phyloP scores from a whole-genome alignment of 1,140 invertebrate species.

The Archivesica marissinica region DNA sequence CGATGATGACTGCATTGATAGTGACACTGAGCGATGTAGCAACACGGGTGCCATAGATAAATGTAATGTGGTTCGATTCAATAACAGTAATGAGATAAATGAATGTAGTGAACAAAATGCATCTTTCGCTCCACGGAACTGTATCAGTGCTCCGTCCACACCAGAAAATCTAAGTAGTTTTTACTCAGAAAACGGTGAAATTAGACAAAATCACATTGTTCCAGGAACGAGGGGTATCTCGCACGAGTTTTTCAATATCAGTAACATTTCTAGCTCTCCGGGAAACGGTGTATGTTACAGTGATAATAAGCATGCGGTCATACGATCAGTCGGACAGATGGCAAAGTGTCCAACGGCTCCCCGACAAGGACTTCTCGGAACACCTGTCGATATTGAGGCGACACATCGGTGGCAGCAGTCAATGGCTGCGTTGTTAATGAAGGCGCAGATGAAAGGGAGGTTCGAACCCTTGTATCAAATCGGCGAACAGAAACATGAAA shows the following conservation, averaged over 20 bases:
- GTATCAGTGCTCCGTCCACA: not conserved
- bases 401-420: conserved; percentile 34
- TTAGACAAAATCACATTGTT: not conserved
- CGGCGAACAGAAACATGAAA: too few relatives aligned
- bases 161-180: not conserved
- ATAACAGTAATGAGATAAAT: not conserved
- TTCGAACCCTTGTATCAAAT: too few relatives aligned
- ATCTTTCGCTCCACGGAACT: not conserved
- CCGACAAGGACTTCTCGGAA: not conserved
- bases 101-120: not conserved
- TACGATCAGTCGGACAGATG: not conserved
- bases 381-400: not conserved
- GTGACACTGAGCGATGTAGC: not conserved
- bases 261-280: not conserved
- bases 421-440: conserved; percentile 11
- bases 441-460: conserved; percentile 8
- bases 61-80: not conserved
- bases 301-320: not conserved
- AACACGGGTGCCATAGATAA: not conserved
- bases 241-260: not conserved
- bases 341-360: conserved; percentile 1
- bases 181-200: not conserved
- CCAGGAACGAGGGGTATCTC: not conserved
- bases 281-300: not conserved
- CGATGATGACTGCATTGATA: not conserved